Conservation (phyloP, 2,113 vertebrate genomes). For the Pollimyrus isidori region DNA sequence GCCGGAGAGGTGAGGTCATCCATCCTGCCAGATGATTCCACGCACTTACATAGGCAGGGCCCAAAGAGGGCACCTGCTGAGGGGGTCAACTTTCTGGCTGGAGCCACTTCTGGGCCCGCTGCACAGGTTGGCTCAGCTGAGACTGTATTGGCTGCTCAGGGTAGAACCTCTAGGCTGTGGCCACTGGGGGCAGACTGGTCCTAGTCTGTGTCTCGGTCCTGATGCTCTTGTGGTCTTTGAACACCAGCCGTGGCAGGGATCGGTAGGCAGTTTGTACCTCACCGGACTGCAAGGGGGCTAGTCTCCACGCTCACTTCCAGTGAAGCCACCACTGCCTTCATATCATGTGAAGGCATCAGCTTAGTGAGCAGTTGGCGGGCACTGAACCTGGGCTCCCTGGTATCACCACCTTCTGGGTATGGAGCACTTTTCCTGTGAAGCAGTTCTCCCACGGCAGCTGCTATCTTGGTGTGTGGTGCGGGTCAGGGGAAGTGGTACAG, state of each 20-base stretch:
- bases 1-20: too few species aligned
- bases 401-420: background rate
- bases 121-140: background rate
- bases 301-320: background rate
- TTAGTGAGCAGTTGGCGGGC: background rate
- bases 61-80: background rate
- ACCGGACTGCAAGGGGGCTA: too few species aligned
- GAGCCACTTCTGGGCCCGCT: background rate
- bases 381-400: background rate
- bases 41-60: too few species aligned
- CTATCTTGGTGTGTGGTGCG: background rate
- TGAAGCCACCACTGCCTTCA: background rate
- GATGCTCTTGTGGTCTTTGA: background rate
- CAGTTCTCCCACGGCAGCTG: background rate
- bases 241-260: background rate
- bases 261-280: background rate
- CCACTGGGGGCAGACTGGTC: background rate
- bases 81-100: background rate
- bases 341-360: too few species aligned
- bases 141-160: background rate
- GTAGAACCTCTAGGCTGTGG: background rate
- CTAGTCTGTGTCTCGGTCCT: background rate
- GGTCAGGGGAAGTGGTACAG: background rate
- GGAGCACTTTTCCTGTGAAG: background rate
- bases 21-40: too few species aligned